Evolutionary conservation across 1,140 invertebrate species (phyloP).

Genomic region (Aphelinus certus): DNA sequence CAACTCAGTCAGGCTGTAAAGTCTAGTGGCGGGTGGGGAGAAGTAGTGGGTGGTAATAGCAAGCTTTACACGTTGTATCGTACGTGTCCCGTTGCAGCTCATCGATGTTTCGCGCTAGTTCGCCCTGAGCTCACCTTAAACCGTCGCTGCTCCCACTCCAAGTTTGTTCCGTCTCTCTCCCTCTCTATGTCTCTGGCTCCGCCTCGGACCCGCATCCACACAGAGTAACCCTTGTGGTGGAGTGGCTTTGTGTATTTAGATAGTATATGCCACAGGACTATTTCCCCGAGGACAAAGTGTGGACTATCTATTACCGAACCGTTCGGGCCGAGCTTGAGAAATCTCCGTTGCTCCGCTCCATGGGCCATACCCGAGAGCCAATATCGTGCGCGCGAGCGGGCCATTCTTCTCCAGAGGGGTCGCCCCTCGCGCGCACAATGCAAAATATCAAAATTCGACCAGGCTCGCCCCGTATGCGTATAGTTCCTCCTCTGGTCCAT

Average conservation of each 20-base stretch:
- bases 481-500: too few relatives aligned
- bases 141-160: not conserved
- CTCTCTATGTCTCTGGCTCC: not conserved
- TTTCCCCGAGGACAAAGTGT: not conserved
- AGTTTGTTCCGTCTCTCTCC: not conserved
- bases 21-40: too few relatives aligned
- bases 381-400: too few relatives aligned
- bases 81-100: not conserved
- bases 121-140: conserved; percentile 9
- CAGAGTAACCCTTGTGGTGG: not conserved
- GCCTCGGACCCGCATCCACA: not conserved
- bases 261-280: conserved; percentile 9
- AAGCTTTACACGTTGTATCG: not conserved
- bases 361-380: too few relatives aligned
- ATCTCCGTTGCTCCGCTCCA: too few relatives aligned
- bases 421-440: too few relatives aligned
- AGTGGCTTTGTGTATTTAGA: not conserved
- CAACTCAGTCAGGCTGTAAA: too few relatives aligned
- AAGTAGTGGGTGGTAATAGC: not conserved
- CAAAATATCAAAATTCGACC: too few relatives aligned
- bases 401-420: too few relatives aligned
- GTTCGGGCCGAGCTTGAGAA: not conserved
- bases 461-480: too few relatives aligned
- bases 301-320: conserved; percentile 14
- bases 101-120: conserved; percentile 2